Evolutionary conservation across 1,140 invertebrate species (phyloP).

Genomic region (Gerris buenoi): DNA sequence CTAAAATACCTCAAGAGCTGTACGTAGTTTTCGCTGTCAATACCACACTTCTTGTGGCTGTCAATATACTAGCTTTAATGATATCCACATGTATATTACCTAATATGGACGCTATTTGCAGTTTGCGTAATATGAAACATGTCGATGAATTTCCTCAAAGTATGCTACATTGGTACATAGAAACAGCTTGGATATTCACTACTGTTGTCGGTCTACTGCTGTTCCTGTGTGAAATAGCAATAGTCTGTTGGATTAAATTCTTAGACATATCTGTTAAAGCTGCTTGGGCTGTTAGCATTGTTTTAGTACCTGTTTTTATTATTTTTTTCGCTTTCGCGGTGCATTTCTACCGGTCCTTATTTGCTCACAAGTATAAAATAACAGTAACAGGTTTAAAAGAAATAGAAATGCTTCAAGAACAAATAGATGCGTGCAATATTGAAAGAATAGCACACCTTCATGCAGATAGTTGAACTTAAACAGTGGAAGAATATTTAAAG

Average conservation of each 20-base stretch:
- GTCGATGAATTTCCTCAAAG: not conserved
- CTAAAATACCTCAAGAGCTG: not conserved
- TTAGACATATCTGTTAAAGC: not conserved
- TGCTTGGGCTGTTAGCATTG: not conserved
- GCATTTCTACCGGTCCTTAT: not conserved
- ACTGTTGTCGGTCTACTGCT: not conserved
- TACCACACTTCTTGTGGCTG: not conserved
- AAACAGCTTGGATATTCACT: not conserved
- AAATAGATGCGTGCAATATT: not conserved
- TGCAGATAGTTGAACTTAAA: too few species aligned
- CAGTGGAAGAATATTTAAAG: too few species aligned
- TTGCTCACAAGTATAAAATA: not conserved
- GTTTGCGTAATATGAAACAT: not conserved
- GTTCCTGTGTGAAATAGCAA: not conserved
- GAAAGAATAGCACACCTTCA: too few species aligned
- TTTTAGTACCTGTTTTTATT: not conserved
- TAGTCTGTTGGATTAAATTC: not conserved
- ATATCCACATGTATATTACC: not conserved
- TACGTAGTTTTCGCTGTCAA: not conserved
- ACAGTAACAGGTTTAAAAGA: not conserved
- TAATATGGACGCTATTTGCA: not conserved
- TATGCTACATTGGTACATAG: not conserved
- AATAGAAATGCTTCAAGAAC: not conserved
- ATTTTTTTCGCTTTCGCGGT: not conserved
- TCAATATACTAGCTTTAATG: not conserved